Conservation (phyloP, 2,888 invertebrate genomes). For the Xanthia togata region DNA sequence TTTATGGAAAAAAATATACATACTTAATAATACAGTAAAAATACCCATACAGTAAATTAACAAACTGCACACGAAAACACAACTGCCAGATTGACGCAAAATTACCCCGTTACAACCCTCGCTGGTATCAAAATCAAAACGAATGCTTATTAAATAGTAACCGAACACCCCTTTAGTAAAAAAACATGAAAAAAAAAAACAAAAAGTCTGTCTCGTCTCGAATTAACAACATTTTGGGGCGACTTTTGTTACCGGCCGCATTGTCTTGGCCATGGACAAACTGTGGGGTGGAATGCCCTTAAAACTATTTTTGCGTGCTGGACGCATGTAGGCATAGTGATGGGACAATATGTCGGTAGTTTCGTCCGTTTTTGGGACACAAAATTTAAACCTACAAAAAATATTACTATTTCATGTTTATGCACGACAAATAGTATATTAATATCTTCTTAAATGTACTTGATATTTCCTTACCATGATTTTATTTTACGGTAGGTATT, state of each 20-base stretch:
- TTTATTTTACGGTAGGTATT: neutral
- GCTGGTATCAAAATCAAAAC: conserved; percentile 72
- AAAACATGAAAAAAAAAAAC: conserved; percentile 53
- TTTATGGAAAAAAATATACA: neutral
- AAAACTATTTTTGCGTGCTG: conserved; percentile 78
- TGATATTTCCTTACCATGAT: neutral
- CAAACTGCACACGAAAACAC: conserved; percentile 11
- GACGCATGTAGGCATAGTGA: conserved; percentile 65
- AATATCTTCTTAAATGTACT: neutral
- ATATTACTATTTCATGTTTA: neutral
- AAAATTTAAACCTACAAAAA: accelerated
- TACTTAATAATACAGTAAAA: neutral
- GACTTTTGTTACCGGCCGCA: conserved; percentile 84
- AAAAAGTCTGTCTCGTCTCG: conserved; percentile 74
- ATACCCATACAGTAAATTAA: conserved; percentile 2
- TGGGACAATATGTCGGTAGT: conserved; percentile 17
- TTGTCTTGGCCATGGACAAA: conserved; percentile 74
- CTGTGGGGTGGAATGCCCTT: conserved; percentile 79
- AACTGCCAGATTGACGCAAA: conserved; percentile 68
- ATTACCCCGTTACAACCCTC: conserved; percentile 73
- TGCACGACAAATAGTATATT: neutral
- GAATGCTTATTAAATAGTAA: conserved; percentile 85
- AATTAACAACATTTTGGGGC: conserved; percentile 83
- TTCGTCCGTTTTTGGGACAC: neutral
- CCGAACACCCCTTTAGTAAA: conserved; percentile 79